A percentile compares a stretch with the other conserved stretches of the same genome.
phyloP scores from a whole-genome alignment of 2,797 vertebrate genomes.

The Echeneis naucrates region DNA sequence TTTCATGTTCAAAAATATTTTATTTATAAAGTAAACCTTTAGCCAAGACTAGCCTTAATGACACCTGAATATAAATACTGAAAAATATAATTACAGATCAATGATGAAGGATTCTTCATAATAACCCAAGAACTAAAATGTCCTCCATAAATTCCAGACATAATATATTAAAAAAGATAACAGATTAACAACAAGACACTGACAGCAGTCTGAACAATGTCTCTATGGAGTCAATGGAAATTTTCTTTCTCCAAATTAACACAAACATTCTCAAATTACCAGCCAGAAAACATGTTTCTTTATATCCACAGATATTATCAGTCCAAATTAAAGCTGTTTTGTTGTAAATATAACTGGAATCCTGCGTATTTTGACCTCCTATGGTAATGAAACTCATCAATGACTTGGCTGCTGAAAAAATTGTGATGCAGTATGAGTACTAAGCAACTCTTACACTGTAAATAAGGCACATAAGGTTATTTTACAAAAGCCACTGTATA shows the following conservation, averaged over 20 bases:
- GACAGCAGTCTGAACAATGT: conserved; percentile 11
- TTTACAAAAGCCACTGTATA: conserved; percentile 25
- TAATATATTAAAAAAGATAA: neutral
- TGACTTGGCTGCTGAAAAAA: neutral
- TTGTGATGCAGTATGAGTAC: conserved; percentile 12
- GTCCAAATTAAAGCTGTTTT: conserved; percentile 7
- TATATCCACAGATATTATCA: neutral
- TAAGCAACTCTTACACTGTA: conserved; percentile 28
- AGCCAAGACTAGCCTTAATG: conserved; percentile 27
- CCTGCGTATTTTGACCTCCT: conserved; percentile 26
- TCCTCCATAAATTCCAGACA: conserved; percentile 8
- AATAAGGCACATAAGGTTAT: conserved; percentile 68
- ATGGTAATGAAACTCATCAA: neutral
- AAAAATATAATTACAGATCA: conserved; percentile 5
- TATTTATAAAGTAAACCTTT: conserved; percentile 52
- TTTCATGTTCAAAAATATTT: conserved; percentile 55
- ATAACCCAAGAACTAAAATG: neutral
- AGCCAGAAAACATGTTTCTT: conserved; percentile 23
- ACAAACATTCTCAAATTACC: conserved; percentile 19
- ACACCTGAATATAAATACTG: conserved; percentile 47
- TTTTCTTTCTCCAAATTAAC: conserved; percentile 7
- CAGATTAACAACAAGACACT: conserved; percentile 25
- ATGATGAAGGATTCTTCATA: conserved; percentile 4
- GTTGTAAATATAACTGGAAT: neutral
- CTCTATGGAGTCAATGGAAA: conserved; percentile 10